Evolutionary conservation across 2,888 invertebrate genomes (phyloP).

Genomic region (Caenorhabditis imperialis): DNA sequence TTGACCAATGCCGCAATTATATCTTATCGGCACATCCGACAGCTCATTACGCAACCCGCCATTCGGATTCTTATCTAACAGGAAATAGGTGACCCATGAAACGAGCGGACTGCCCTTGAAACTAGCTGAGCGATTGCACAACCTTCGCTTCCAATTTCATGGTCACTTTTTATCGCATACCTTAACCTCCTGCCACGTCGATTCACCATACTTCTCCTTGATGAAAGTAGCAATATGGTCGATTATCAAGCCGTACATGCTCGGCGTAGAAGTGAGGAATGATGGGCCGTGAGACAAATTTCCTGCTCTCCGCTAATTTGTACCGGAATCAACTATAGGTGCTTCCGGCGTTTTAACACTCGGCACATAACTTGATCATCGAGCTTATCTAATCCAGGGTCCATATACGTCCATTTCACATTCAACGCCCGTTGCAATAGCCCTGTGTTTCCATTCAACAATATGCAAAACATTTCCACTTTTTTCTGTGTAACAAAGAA

Average conservation of each 20-base stretch:
- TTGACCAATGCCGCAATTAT: slow-evolving; percentile 11
- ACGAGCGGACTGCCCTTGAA: slow-evolving; percentile 43
- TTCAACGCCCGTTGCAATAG: too few relatives aligned
- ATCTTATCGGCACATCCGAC: slow-evolving; percentile 9
- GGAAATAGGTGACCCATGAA: slow-evolving; percentile 42
- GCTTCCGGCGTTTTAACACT: too few relatives aligned
- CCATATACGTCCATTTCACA: too few relatives aligned
- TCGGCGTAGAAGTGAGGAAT: not conserved
- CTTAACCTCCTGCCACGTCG: slow-evolving; percentile 84
- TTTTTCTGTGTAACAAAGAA: too few relatives aligned
- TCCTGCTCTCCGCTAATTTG: slow-evolving; percentile 26
- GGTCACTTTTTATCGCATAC: slow-evolving; percentile 25
- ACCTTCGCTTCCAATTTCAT: slow-evolving; percentile 25
- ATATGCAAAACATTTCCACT: too few relatives aligned
- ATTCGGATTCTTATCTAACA: slow-evolving; percentile 37
- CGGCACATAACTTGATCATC: too few relatives aligned
- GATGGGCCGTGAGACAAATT: slow-evolving; percentile 11
- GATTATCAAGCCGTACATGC: slow-evolving; percentile 94
- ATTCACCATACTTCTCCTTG: slow-evolving; percentile 92
- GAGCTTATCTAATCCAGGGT: too few relatives aligned
- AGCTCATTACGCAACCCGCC: slow-evolving; percentile 43
- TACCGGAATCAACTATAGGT: slow-evolving; percentile 43
- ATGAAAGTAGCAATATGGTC: slow-evolving; percentile 95
- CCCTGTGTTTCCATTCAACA: too few relatives aligned
- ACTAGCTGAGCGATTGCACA: slow-evolving; percentile 24